Percentiles rank a stretch among this genome's conserved stretches.
Evolutionary conservation across 2,113 vertebrate species (phyloP).

Genomic region (Cololabis saira): DNA sequence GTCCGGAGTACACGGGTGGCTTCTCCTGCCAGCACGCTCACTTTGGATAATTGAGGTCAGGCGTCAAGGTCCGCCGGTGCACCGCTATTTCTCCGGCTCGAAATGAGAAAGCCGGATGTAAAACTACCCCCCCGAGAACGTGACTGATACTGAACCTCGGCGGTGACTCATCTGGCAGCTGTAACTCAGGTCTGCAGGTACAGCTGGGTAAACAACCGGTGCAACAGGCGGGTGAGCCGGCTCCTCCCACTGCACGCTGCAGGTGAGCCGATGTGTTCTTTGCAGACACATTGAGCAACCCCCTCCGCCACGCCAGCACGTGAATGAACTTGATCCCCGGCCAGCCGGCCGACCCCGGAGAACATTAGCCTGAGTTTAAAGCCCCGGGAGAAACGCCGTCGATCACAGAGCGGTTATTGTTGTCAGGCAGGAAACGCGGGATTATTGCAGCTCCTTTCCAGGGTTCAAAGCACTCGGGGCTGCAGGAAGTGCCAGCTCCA

Average conservation of each 20-base stretch:
- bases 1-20: neutral
- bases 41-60: slow-evolving; percentile 12
- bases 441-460: slow-evolving; percentile 53
- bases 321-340: slow-evolving; percentile 62
- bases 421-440: slow-evolving; percentile 60
- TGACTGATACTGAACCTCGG: neutral
- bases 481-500: slow-evolving; percentile 64
- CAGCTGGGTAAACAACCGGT: too few species aligned
- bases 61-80: neutral
- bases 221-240: too few species aligned
- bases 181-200: neutral
- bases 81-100: slow-evolving; percentile 9
- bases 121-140: neutral
- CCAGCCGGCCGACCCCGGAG: slow-evolving; percentile 32
- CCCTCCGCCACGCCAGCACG: neutral
- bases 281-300: slow-evolving; percentile 18
- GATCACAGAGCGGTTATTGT: slow-evolving; percentile 72
- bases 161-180: neutral
- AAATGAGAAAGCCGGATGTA: neutral
- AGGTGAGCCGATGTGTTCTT: neutral
- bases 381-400: slow-evolving; percentile 54
- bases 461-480: slow-evolving; percentile 44
- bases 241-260: too few species aligned
- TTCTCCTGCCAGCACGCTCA: neutral
- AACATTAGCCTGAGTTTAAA: slow-evolving; percentile 63